Base-by-base conservation (phyloP, 2,113 vertebrate species). In the Axis porcinus region DNA sequence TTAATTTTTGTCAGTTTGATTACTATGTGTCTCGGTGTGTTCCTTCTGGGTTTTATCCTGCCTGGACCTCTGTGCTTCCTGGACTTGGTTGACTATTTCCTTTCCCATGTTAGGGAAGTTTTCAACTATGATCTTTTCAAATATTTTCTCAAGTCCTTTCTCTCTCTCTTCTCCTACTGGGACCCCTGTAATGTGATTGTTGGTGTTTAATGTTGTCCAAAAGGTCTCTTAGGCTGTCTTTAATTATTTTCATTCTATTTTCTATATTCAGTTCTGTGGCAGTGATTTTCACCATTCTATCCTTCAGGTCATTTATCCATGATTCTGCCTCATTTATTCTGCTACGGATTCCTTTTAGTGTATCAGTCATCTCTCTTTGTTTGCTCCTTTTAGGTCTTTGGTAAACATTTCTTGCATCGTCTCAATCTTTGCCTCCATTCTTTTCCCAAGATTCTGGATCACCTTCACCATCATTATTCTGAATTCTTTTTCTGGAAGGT, bases 221-320 rank as follows among this genome's bases (percentile, higher is more conserved):
- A n/a, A 12, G 19, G n/a, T 23, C 67, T 70, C 9, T 12, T 36
- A 6, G 19, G 10, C 67, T 23, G 67, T 70, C 67, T 70, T 23
- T 19, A 2, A 23, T 70, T 12, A 5, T 40, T 36, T 36, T 21
- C 1, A 19, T 4, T 5, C n/a, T 23, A 12, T 36, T 23, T 6
- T 3, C n/a, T 40, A n/a, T 3, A 3, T 12, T 40, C 67, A 12
- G n/a, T 40, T 70, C 67, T 70, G 64, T 36, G n/a, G n/a, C n/a
- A 1, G 10, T 70, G n/a, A 23, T 23, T 21, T 36, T 5, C 67
- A 36, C 19, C 19, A 2, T 23, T 40, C 10, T 40, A 9, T 40
- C 10, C 67, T 10, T 1, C n/a, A 6, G 19, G n/a, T 21, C n/a
- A 36, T 70, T 23, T 70, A 3, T 3, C 67, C 5, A 0, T 1